These are phyloP conservation scores for Drosophila littoralis DNA, from an alignment of 1,140 invertebrate species.

Conservation along the genomic window DNA sequence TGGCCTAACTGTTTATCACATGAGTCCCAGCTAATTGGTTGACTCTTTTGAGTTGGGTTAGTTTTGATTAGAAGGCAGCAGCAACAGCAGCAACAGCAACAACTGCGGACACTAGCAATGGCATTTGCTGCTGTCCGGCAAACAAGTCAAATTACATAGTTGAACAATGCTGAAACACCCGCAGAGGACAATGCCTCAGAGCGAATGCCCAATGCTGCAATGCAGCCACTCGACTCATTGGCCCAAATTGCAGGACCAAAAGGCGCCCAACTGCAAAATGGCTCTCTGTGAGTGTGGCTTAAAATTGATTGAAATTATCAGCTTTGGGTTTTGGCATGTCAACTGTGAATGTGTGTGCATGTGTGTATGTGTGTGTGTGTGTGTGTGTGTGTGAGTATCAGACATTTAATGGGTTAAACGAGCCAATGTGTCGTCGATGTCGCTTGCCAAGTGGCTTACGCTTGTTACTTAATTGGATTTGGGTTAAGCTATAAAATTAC, in stretches of 20 bases:
- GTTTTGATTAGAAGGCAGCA: constrained; percentile 54
- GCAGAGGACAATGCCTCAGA: background rate
- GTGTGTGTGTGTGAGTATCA: constrained; percentile 14
- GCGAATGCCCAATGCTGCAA: constrained; percentile 13
- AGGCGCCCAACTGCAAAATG: constrained; percentile 73
- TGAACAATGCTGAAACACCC: constrained; percentile 9
- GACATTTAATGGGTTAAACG: constrained; percentile 80
- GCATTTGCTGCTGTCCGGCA: constrained; percentile 14
- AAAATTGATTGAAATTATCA: constrained; percentile 83
- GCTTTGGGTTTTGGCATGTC: constrained; percentile 76
- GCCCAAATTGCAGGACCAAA: constrained; percentile 60
- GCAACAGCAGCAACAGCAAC: constrained; percentile 16
- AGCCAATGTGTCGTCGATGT: constrained; percentile 78
- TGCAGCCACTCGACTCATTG: constrained; percentile 17
- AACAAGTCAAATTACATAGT: constrained; percentile 35
- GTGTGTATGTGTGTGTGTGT: background rate
- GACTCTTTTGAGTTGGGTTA: constrained; percentile 59
- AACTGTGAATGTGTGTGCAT: constrained; percentile 9
- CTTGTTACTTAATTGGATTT: constrained; percentile 83
- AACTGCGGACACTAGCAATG: background rate
- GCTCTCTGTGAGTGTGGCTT: constrained; percentile 69
- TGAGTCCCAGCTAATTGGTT: constrained; percentile 61
- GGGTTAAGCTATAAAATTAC: constrained; percentile 79
- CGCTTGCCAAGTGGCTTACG: constrained; percentile 80
- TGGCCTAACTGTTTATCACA: constrained; percentile 74